phyloP scores from a whole-genome alignment of 1,140 invertebrate species.

The Choristoneura fumiferana region DNA sequence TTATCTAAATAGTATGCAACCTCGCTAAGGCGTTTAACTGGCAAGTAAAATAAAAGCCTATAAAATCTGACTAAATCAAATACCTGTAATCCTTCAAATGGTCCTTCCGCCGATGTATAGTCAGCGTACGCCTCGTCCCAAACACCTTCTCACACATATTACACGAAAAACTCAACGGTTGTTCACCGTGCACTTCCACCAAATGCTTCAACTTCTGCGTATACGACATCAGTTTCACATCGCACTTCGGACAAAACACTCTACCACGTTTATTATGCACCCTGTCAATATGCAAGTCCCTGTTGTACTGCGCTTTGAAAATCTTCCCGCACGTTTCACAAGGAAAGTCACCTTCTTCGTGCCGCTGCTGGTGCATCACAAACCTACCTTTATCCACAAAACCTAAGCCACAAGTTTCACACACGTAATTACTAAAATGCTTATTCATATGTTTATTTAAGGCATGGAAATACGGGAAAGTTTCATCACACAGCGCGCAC shows the following conservation, averaged over 20 bases:
- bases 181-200: constrained; percentile 73
- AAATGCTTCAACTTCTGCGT: constrained; percentile 65
- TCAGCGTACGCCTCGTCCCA: constrained; percentile 72
- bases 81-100: constrained; percentile 65
- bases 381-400: constrained; percentile 76
- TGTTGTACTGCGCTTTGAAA: constrained; percentile 56
- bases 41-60: no score
- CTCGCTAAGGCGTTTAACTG: no score
- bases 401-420: constrained; percentile 81
- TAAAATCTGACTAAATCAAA: not conserved
- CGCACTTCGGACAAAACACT: constrained; percentile 66
- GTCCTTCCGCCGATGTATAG: constrained; percentile 60
- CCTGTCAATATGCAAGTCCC: constrained; percentile 62
- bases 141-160: constrained; percentile 70
- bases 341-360: constrained; percentile 62
- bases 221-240: constrained; percentile 60
- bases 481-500: constrained; percentile 50
- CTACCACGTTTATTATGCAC: constrained; percentile 57
- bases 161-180: constrained; percentile 73
- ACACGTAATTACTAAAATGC: constrained; percentile 77
- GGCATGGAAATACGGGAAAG: constrained; percentile 64
- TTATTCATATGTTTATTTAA: constrained; percentile 70
- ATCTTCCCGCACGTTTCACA: constrained; percentile 74
- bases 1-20: no score
- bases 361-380: constrained; percentile 69